Conservation (phyloP, 2,797 vertebrate genomes). For the Thunnus albacares region DNA sequence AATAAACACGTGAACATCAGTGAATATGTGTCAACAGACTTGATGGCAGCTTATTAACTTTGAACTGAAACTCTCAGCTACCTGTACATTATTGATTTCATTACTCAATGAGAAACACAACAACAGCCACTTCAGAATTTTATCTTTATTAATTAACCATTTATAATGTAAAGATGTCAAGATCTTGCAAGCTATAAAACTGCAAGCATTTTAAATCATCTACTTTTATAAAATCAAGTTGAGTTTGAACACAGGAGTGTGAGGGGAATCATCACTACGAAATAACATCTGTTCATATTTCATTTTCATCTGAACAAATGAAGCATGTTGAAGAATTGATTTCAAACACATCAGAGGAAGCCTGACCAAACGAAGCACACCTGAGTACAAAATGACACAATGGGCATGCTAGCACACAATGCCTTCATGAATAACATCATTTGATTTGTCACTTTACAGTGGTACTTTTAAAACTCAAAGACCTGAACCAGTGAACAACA, state of each 20-base stretch:
- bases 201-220: conserved; percentile 45
- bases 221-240: conserved; percentile 57
- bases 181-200: conserved; percentile 52
- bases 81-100: background rate
- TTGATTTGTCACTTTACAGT: conserved; percentile 40
- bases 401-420: conserved; percentile 15
- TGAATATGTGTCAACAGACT: background rate
- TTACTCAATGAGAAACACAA: conserved; percentile 37
- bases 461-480: conserved; percentile 29
- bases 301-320: conserved; percentile 35
- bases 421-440: conserved; percentile 5
- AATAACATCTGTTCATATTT: conserved; percentile 26
- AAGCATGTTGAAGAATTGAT: conserved; percentile 2
- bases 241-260: conserved; percentile 38
- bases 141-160: conserved; percentile 63
- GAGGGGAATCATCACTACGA: conserved; percentile 21
- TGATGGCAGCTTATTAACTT: background rate
- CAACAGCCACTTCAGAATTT: conserved; percentile 13
- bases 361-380: conserved; percentile 29
- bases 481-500: conserved; percentile 25
- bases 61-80: background rate
- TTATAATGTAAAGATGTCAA: conserved; percentile 38
- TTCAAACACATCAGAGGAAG: conserved; percentile 23
- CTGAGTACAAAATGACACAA: conserved; percentile 49
- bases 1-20: background rate